Evolutionary conservation across 2,888 invertebrate species (phyloP).

Genomic region (Scaptomyza polygonia): DNA sequence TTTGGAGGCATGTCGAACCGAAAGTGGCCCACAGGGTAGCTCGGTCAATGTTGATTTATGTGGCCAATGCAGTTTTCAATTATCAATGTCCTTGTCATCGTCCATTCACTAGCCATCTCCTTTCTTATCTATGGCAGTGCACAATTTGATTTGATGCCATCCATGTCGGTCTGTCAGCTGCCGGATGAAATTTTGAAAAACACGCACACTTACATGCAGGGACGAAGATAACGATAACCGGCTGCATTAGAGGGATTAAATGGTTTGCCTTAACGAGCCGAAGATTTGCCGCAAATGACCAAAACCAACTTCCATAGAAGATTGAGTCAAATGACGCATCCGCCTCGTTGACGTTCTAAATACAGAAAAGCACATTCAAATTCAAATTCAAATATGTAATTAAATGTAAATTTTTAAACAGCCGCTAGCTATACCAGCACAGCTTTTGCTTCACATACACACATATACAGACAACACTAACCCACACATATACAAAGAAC

Average conservation of each 20-base stretch:
- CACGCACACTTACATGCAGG: not conserved
- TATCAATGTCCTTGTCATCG: conserved; percentile 40
- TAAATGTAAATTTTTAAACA: conserved; percentile 74
- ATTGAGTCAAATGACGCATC: conserved; percentile 59
- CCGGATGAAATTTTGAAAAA: conserved; percentile 37
- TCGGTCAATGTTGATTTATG: conserved; percentile 69
- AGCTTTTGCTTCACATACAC: conserved; percentile 15
- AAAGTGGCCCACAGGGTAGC: conserved; percentile 33
- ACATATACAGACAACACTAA: conserved; percentile 11
- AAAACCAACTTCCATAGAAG: conserved; percentile 8
- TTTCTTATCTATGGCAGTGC: conserved; percentile 6
- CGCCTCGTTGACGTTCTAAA: conserved; percentile 55
- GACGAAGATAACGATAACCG: not conserved
- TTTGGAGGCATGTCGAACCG: conserved; percentile 25
- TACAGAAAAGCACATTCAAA: conserved; percentile 55
- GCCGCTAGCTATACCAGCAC: conserved; percentile 36
- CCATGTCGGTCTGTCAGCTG: conserved; percentile 48
- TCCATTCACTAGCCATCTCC: conserved; percentile 5
- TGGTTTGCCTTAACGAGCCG: conserved; percentile 70
- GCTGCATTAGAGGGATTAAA: conserved; percentile 51
- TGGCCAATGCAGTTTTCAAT: conserved; percentile 63
- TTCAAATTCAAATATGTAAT: conserved; percentile 72
- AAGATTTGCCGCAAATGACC: conserved; percentile 65
- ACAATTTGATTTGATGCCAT: conserved; percentile 53
- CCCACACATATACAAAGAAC: conserved; percentile 7